These are phyloP conservation scores for Euspilapteryx auroguttella DNA, from an alignment of 2,888 invertebrate species.

Conservation along the genomic window DNA sequence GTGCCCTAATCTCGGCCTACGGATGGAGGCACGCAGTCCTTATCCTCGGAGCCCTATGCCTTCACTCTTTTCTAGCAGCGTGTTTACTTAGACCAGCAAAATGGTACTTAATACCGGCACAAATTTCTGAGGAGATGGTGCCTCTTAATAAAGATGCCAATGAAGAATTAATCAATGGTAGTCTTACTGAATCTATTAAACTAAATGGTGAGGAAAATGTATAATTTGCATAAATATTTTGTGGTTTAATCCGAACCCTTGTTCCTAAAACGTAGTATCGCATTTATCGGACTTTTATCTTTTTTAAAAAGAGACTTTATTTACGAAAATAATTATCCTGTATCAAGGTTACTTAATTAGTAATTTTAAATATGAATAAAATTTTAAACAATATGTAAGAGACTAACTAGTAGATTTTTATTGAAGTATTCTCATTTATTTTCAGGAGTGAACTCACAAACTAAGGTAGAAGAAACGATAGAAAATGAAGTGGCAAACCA, in stretches of 20 bases:
- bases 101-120: slow-evolving; percentile 61
- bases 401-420: no score
- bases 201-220: slow-evolving; percentile 17
- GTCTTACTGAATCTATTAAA: slow-evolving; percentile 20
- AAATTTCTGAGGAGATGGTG: slow-evolving; percentile 24
- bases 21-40: slow-evolving; percentile 65
- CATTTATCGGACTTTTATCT: no score
- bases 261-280: no score
- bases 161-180: slow-evolving; percentile 28
- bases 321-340: no score
- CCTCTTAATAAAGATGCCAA: slow-evolving; percentile 28
- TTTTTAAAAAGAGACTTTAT: no score
- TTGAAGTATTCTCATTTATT: slow-evolving; percentile 9
- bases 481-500: slow-evolving; percentile 23
- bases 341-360: no score
- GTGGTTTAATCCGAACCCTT: no score
- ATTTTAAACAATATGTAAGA: no score
- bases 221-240: not conserved
- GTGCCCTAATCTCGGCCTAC: slow-evolving; percentile 53
- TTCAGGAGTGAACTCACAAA: slow-evolving; percentile 21
- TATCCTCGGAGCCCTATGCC: slow-evolving; percentile 62
- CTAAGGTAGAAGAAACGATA: slow-evolving; percentile 16
- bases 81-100: slow-evolving; percentile 67
- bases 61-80: slow-evolving; percentile 64
- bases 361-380: no score